These are phyloP conservation scores for Byasa hedistus DNA, from an alignment of 2,888 invertebrate species.

Conservation along the genomic window DNA sequence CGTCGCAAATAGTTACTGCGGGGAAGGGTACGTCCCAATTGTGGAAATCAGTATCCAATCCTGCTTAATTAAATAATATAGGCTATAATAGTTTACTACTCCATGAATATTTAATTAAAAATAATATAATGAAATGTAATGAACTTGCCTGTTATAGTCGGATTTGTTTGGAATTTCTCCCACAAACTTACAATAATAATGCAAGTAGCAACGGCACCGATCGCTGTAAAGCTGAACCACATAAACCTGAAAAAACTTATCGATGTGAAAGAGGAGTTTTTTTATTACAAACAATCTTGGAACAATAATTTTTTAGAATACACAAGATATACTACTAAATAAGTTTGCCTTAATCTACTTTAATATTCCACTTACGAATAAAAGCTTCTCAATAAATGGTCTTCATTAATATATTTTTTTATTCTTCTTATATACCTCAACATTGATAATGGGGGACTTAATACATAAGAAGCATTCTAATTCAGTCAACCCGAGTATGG, in stretches of 20 bases:
- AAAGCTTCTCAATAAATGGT: too few species aligned
- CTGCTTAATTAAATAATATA: conserved; percentile 45
- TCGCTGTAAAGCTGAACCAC: conserved; percentile 88
- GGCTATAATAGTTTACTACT: not conserved
- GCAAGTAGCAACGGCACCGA: conserved; percentile 85
- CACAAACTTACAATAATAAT: conserved; percentile 88
- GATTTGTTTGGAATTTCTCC: conserved; percentile 91
- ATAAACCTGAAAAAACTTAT: conserved; percentile 79
- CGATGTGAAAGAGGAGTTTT: not conserved
- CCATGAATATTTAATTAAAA: not conserved
- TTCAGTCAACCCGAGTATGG: too few species aligned
- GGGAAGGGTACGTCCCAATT: conserved; percentile 90
- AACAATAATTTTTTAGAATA: too few species aligned
- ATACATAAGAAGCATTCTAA: too few species aligned
- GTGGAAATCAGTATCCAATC: conserved; percentile 89
- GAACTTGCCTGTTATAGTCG: conserved; percentile 85
- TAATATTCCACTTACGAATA: too few species aligned
- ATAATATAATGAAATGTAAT: not conserved
- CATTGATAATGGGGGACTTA: too few species aligned
- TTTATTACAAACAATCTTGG: too few species aligned
- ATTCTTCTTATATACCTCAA: too few species aligned
- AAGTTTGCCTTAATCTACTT: too few species aligned
- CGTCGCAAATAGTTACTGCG: conserved; percentile 83
- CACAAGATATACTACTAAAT: too few species aligned
- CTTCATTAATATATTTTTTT: too few species aligned